These are phyloP conservation scores for Octopus bimaculoides DNA, from an alignment of 1,140 invertebrate genomes.

Conservation along the genomic window DNA sequence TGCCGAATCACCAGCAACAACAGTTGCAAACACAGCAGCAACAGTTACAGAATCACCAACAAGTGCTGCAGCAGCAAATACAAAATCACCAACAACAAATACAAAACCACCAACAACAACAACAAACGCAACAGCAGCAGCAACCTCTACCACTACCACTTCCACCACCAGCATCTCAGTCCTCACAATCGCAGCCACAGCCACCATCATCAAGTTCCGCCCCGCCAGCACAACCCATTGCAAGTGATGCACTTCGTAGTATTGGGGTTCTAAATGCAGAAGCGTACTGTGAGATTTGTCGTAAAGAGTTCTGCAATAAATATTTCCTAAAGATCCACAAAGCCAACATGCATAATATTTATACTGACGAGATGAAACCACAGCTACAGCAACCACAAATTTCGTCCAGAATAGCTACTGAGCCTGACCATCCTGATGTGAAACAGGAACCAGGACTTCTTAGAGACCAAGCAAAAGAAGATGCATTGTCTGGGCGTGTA, in stretches of 20 bases:
- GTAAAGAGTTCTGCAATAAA: constrained; percentile 90
- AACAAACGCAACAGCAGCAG: neutral
- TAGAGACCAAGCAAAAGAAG: neutral
- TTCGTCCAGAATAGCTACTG: constrained; percentile 5
- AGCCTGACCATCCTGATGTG: neutral
- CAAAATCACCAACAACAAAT: neutral
- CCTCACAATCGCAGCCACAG: constrained; percentile 20
- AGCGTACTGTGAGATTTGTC: constrained; percentile 86
- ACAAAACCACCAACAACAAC: neutral
- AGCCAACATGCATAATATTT: constrained; percentile 64
- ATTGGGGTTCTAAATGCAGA: constrained; percentile 43
- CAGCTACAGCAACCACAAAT: constrained; percentile 2
- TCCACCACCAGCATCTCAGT: neutral
- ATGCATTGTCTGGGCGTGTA: neutral
- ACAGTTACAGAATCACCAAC: neutral
- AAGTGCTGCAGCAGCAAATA: neutral
- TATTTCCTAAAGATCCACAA: constrained; percentile 64
- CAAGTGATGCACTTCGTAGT: constrained; percentile 30
- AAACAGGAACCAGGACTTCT: neutral
- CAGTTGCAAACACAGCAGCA: neutral
- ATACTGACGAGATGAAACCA: constrained; percentile 27
- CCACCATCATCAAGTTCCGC: constrained; percentile 18
- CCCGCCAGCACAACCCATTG: constrained; percentile 18
- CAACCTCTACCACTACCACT: neutral
- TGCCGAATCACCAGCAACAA: neutral